These are phyloP conservation scores for Phoxinus phoxinus DNA, from an alignment of 2,113 vertebrate genomes.

Conservation along the genomic window DNA sequence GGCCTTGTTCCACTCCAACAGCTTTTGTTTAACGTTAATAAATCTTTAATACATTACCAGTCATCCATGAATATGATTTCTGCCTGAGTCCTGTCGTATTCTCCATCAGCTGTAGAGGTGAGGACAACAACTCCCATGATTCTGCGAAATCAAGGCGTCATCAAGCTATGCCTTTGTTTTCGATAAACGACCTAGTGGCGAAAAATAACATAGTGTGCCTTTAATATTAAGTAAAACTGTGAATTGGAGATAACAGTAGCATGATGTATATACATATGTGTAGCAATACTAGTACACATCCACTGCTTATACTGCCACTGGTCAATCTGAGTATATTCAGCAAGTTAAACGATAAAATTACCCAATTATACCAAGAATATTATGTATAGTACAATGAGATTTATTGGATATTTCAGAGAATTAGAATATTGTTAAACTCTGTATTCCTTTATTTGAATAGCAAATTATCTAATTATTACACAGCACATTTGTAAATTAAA, in stretches of 20 bases:
- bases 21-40: too few species aligned
- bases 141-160: too few species aligned
- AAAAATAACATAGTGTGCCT: too few species aligned
- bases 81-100: too few species aligned
- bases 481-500: background rate
- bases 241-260: constrained; percentile 52
- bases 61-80: too few species aligned
- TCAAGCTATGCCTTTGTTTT: too few species aligned
- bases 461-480: background rate
- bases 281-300: constrained; percentile 11
- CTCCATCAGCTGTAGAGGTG: too few species aligned
- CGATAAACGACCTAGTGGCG: too few species aligned
- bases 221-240: constrained; percentile 52
- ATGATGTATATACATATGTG: constrained; percentile 45
- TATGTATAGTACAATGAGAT: constrained; percentile 7
- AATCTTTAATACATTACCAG: too few species aligned
- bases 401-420: background rate
- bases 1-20: too few species aligned
- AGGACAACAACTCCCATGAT: too few species aligned
- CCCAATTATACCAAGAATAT: constrained; percentile 13
- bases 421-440: background rate
- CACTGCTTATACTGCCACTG: background rate
- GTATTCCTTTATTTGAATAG: constrained; percentile 1
- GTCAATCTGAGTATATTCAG: constrained; percentile 9
- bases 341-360: background rate